Percentiles rank a stretch among this genome's conserved stretches.
These are phyloP conservation scores for Ryuthela nishihirai DNA, from an alignment of 2,888 invertebrate species.

Conservation along the genomic window DNA sequence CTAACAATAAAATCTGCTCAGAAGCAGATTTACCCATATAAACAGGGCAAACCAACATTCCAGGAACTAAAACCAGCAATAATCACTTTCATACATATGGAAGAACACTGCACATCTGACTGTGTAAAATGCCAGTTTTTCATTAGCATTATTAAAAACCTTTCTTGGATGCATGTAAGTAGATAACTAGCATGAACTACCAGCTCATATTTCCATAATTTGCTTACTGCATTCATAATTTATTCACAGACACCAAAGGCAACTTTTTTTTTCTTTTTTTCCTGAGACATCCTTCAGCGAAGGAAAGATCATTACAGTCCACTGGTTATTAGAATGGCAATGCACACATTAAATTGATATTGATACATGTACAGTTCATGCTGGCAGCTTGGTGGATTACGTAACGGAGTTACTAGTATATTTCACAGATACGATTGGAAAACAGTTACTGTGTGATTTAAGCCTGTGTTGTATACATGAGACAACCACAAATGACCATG, in stretches of 20 bases:
- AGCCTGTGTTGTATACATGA: constrained; percentile 10
- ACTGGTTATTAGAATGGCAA: constrained; percentile 23
- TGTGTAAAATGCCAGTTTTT: constrained; percentile 7
- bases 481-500: constrained; percentile 17
- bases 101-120: constrained; percentile 15
- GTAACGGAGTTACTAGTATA: constrained; percentile 26
- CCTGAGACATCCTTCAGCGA: constrained; percentile 23
- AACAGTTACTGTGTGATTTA: constrained; percentile 29
- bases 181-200: constrained; percentile 14
- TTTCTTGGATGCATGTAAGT: constrained; percentile 10
- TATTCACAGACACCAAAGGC: constrained; percentile 26
- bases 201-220: constrained; percentile 15
- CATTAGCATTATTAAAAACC: constrained; percentile 14
- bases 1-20: constrained; percentile 11
- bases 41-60: constrained; percentile 11
- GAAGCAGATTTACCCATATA: constrained; percentile 18
- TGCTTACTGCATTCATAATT: constrained; percentile 12
- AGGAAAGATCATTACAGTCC: constrained; percentile 14
- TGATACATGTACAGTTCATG: constrained; percentile 23
- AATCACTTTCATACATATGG: constrained; percentile 6
- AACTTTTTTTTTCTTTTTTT: constrained; percentile 25
- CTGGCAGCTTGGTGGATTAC: constrained; percentile 23
- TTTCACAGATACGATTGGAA: constrained; percentile 28
- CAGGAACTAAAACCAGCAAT: constrained; percentile 37
- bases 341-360: constrained; percentile 25